phyloP scores from a whole-genome alignment of 2,797 vertebrate genomes.

The Hypotaenidia philippensis region DNA sequence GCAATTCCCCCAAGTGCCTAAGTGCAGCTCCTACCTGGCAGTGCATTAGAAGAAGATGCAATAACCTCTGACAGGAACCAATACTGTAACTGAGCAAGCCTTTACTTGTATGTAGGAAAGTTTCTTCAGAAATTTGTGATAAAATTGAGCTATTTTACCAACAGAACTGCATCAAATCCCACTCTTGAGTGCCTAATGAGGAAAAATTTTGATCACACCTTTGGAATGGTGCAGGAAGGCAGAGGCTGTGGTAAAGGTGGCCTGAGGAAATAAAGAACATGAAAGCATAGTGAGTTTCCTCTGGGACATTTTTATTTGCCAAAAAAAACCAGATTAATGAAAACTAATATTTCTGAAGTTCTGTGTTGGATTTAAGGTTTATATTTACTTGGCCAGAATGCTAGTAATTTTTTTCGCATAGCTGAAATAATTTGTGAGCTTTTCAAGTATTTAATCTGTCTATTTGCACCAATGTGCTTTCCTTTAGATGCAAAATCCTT shows the following conservation, averaged over 20 bases:
- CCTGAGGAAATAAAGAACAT: neutral
- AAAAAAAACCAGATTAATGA: neutral
- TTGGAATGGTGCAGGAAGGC: neutral
- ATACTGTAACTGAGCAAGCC: neutral
- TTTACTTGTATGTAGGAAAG: neutral
- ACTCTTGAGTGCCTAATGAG: neutral
- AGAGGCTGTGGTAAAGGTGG: neutral
- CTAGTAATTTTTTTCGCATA: neutral
- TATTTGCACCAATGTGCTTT: neutral
- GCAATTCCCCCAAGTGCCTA: neutral
- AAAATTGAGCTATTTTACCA: neutral
- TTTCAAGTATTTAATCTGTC: neutral
- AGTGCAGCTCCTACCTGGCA: neutral
- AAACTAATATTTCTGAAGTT: neutral
- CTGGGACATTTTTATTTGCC: neutral
- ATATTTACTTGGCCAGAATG: neutral
- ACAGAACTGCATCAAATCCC: neutral
- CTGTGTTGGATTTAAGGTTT: neutral
- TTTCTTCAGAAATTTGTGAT: neutral
- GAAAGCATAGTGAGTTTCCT: neutral
- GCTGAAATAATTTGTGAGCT: neutral
- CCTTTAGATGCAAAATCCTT: neutral
- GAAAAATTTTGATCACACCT: neutral
- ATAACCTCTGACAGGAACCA: neutral
- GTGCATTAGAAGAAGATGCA: neutral